Evolutionary conservation across 2,888 invertebrate species (phyloP), one percentile per base, ranked within the genome.

Genomic region (Thereva unica): DNA sequence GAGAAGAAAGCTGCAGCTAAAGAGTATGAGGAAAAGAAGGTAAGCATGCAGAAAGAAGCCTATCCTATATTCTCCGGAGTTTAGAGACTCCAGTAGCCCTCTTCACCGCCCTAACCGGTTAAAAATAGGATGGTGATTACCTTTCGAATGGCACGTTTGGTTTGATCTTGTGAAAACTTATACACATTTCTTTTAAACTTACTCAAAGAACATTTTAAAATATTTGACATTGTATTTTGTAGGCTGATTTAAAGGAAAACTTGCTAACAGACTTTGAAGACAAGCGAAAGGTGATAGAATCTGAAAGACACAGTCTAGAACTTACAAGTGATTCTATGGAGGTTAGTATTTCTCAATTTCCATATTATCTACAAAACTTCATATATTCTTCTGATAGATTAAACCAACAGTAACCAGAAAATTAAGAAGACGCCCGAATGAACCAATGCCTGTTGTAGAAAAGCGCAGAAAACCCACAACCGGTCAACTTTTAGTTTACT

Each of bases 401-500:
- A 97, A 97, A 77, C 95, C 97, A 8, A 92, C 93, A n/a, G 92
- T 95, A 83, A 97, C 97, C 40, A 85, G 97, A 37, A 97, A 97
- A 80, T 82, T 97, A 37, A 84, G 97, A 4, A 85, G 97, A 69
- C 85, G 97, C 35, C 96, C 96, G 0, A 97, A 97, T 79, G 97
- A 97, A 79, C 97, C 97, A 0, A 85, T 93, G 49, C 96, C 95
- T 4, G 87, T 90, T 68, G 92, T 93, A 5, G 88, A 89, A 68
- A 95, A 96, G 80, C 87, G 96, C 2, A 84, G 96, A 64, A 91
- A 94, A 76, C 89, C 91, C 4, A 89, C 92, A 2, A 87, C 89
- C 52, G 92, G 93, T 38, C 92, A 93, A 75, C 85, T 97, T n/a
- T 85, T 97, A 10, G 92, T 91, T 69, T 92, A 92, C 78, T 83